A percentile compares a stretch with the other conserved stretches of the same genome.
phyloP scores from a whole-genome alignment of 2,113 vertebrate species.

The Pandion haliaetus region DNA sequence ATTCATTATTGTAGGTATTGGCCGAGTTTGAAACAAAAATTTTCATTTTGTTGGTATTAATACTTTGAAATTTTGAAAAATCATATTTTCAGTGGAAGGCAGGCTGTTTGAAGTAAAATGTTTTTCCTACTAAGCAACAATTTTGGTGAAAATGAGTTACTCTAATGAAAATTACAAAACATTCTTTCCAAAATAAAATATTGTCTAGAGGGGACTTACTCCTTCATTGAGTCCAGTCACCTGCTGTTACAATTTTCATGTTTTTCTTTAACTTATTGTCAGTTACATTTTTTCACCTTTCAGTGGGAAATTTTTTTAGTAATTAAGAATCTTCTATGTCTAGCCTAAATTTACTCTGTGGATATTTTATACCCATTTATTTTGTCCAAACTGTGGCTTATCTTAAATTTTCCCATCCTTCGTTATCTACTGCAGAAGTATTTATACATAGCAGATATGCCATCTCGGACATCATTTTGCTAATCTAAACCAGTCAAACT shows the following conservation, averaged over 20 bases:
- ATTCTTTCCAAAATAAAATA: not conserved
- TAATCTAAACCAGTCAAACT: not conserved
- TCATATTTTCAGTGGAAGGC: not conserved
- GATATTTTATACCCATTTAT: not conserved
- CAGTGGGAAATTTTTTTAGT: not conserved
- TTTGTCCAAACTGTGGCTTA: not conserved
- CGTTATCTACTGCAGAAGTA: not conserved
- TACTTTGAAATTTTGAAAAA: not conserved
- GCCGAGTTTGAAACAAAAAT: not conserved
- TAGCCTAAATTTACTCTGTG: not conserved
- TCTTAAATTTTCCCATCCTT: not conserved
- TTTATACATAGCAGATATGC: not conserved
- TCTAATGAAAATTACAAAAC: not conserved
- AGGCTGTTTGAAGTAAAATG: not conserved
- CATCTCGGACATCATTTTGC: not conserved
- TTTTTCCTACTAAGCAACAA: not conserved
- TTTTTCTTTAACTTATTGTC: not conserved
- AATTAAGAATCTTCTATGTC: not conserved
- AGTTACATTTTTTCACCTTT: not conserved
- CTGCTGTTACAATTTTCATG: not conserved
- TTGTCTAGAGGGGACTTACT: not conserved
- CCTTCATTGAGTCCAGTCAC: not conserved
- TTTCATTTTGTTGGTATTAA: not conserved
- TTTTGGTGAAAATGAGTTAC: not conserved
- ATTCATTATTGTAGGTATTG: not conserved